Base-by-base conservation (phyloP, 2,113 vertebrate genomes). In the Periophthalmus modestus region DNA sequence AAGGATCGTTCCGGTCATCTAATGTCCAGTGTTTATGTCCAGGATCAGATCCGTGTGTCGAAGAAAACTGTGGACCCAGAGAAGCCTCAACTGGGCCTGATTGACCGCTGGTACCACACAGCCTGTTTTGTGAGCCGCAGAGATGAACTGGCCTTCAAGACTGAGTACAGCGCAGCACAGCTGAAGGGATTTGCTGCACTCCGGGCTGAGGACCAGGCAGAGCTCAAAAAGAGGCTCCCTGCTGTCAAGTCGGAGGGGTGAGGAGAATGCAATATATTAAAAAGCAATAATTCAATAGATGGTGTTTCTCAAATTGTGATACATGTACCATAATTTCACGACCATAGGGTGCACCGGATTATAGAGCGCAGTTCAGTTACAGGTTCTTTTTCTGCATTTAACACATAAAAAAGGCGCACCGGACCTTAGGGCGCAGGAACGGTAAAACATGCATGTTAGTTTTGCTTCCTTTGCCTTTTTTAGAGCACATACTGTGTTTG, bases 101-200 rank as follows among this genome's bases (percentile, higher is more conserved):
- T 99, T 0, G 97, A 99, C 85, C 97, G 96, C 85, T 99, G 98
- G 98, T 99, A 99, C 93, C 98, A 99, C 87, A 96, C 94, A 0
- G 84, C 89, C 47, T 99, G 97, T 89, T 99, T 99, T 1, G 95
- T 97, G 82, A 91, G 91, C 82, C 91, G 88, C 24, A 91, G 96
- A 7, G 95, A 95, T 2, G 95, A 96, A 55, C 94, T 99, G 85
- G 93, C 89, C 23, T 99, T 99, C 80, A 96, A 95, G 66, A 89
- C 95, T 0, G 92, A 90, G 0, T 98, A 95, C 2, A 95, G 74
- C 16, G 97, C 94, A 0, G 19, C 92, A n/a, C 97, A 97, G 86
- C 91, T 99, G 28, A 95, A 95, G 84, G 97, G 97, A 43, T 99
- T 99, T 78, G 86, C 87, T 50, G 83, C 89, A 5, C 85, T 99